Evolutionary conservation across 2,113 vertebrate species (phyloP), one percentile per base, ranked within the genome.

Genomic region (Atlantisia rogersi): DNA sequence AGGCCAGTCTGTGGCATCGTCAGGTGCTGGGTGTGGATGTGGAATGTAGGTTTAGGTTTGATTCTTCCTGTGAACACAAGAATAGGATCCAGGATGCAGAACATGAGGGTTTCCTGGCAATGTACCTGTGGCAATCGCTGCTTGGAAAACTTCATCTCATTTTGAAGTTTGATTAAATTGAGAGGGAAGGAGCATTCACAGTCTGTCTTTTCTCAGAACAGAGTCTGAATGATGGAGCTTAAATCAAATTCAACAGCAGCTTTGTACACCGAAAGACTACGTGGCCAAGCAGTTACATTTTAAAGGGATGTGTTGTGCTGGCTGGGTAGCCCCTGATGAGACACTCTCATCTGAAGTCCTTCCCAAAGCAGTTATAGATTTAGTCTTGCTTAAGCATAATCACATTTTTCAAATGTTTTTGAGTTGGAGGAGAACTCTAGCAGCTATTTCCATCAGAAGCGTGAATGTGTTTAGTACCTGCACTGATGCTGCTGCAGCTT

Each of bases 101-200:
- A 42, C 2, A 15, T 0, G 0, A 73, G 60, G 29, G 26, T 64
- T 88, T 76, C 56, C 83, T 78, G 15, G 3, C n/a, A 68, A 59
- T 21, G 42, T 46, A 92, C 67, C 84, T 90, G 75, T 81, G 48
- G 17, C 77, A 87, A 82, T 67, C 71, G 83, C 86, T 92, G 76
- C 94, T 90, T 81, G 95, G 91, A 75, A 94, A 94, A 91, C 83
- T 93, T 92, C 29, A 92, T 58, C 80, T 94, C 79, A 64, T 92
- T 95, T 89, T 73, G 77, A 92, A 86, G 74, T 62, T 64, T 91
- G 81, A 92, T 94, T 87, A 78, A 94, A 94, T 74, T 81, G 83
- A 92, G 82, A 67, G 26, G 78, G 93, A 93, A 82, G 65, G 69
- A 93, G 82, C 53, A 91, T 80, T 90, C 90, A 86, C 46, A 46